A percentile compares a stretch with the other conserved stretches of the same genome.
Conservation (phyloP, 2,113 vertebrate genomes). For the Engystomops pustulosus region DNA sequence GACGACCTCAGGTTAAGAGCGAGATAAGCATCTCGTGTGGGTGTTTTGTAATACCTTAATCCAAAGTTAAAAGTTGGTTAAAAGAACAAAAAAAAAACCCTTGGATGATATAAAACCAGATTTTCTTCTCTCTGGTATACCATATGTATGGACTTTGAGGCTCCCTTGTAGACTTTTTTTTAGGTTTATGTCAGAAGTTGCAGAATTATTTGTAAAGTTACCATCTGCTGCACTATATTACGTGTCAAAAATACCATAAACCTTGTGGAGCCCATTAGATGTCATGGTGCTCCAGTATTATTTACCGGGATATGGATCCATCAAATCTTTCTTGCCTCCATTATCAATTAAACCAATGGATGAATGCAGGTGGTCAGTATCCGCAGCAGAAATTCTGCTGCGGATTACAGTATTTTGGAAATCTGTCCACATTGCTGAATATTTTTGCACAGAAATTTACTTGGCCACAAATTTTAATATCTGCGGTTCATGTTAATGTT, state of each 20-base stretch:
- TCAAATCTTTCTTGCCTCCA: too few species aligned
- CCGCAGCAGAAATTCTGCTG: too few species aligned
- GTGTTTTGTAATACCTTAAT: conserved; percentile 31
- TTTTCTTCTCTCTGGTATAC: neutral
- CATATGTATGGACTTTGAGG: neutral
- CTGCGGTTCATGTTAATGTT: too few species aligned
- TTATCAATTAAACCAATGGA: too few species aligned
- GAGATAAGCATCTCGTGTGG: neutral
- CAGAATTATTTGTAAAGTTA: neutral
- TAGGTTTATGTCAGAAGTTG: neutral
- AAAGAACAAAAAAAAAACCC: neutral
- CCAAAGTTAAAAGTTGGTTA: conserved; percentile 8
- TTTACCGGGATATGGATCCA: neutral
- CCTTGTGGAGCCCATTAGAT: neutral
- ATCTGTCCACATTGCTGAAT: too few species aligned
- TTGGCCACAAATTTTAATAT: too few species aligned
- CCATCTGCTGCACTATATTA: too few species aligned
- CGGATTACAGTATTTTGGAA: too few species aligned
- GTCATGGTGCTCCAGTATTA: neutral
- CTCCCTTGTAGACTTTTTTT: too few species aligned
- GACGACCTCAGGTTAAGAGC: neutral
- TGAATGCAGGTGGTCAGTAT: too few species aligned
- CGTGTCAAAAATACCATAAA: neutral
- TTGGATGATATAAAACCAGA: neutral
- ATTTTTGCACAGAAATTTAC: too few species aligned